Conservation (phyloP, 2,113 vertebrate species). For the Danio rerio region DNA sequence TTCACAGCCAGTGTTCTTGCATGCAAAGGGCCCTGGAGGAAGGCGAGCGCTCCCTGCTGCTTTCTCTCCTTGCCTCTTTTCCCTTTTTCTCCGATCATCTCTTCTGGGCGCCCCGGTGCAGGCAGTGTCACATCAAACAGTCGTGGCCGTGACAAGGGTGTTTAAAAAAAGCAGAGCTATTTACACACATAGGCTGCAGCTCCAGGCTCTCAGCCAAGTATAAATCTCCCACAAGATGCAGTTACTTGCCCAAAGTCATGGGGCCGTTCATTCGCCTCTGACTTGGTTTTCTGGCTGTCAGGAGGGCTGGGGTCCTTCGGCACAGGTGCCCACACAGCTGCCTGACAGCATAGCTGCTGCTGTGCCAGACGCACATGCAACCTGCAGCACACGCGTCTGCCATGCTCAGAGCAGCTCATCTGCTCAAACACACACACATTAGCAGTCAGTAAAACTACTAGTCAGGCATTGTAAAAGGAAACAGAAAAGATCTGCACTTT, state of each 20-base stretch:
- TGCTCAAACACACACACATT: background rate
- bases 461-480: background rate
- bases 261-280: constrained; percentile 36
- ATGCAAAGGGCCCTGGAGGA: constrained; percentile 64
- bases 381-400: background rate
- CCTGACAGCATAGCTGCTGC: constrained; percentile 68
- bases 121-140: constrained; percentile 68
- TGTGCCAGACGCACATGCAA: constrained; percentile 23
- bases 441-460: background rate
- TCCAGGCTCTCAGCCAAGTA: constrained; percentile 67
- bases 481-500: background rate
- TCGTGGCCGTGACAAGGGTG: constrained; percentile 63
- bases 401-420: background rate
- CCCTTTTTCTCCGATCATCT: constrained; percentile 40
- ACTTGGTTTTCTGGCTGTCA: constrained; percentile 61
- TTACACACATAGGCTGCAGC: constrained; percentile 65
- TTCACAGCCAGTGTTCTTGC: constrained; percentile 63
- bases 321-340: constrained; percentile 77
- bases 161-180: constrained; percentile 59
- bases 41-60: constrained; percentile 43
- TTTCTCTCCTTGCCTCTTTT: constrained; percentile 56
- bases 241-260: constrained; percentile 64
- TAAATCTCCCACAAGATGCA: constrained; percentile 69
- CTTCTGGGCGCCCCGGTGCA: constrained; percentile 61
- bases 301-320: constrained; percentile 57